A percentile compares a stretch with the other conserved stretches of the same genome.
These are phyloP conservation scores for Triplophysa bombifrons DNA, from an alignment of 2,797 vertebrate species.

Conservation along the genomic window DNA sequence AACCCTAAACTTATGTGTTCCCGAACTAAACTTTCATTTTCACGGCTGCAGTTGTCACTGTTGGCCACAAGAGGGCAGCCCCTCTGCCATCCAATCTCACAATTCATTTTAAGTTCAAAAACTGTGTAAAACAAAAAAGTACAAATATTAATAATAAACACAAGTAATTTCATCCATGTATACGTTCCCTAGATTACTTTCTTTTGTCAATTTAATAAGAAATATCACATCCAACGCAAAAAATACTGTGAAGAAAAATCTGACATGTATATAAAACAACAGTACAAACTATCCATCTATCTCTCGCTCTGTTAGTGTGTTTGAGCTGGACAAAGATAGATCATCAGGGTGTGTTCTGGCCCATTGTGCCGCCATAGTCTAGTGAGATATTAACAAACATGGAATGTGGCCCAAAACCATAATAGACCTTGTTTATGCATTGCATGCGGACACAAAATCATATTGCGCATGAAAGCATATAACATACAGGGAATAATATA, in stretches of 20 bases:
- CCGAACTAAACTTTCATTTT: too few relatives aligned
- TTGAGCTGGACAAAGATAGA: constrained; percentile 27
- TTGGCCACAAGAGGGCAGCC: constrained; percentile 19
- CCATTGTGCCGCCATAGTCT: constrained; percentile 30
- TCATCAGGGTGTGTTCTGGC: constrained; percentile 20
- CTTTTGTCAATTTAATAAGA: background rate
- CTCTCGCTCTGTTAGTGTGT: background rate
- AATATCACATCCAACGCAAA: background rate
- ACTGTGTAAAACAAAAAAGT: background rate
- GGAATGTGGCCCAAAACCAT: constrained; percentile 32
- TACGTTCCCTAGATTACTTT: background rate
- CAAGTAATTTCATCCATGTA: background rate
- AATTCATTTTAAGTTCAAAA: background rate
- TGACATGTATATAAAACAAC: background rate
- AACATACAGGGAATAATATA: background rate
- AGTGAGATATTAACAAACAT: constrained; percentile 55
- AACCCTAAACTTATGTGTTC: background rate
- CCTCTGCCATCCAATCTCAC: background rate
- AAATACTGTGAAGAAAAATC: too few relatives aligned
- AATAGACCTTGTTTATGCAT: background rate
- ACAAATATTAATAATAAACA: background rate
- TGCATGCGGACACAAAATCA: background rate
- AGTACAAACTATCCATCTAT: background rate
- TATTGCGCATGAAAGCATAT: background rate
- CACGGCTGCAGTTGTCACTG: background rate